A percentile compares a stretch with the other conserved stretches of the same genome.
phyloP scores from a whole-genome alignment of 2,888 invertebrate species.

The Pseudeuparius sepicola region DNA sequence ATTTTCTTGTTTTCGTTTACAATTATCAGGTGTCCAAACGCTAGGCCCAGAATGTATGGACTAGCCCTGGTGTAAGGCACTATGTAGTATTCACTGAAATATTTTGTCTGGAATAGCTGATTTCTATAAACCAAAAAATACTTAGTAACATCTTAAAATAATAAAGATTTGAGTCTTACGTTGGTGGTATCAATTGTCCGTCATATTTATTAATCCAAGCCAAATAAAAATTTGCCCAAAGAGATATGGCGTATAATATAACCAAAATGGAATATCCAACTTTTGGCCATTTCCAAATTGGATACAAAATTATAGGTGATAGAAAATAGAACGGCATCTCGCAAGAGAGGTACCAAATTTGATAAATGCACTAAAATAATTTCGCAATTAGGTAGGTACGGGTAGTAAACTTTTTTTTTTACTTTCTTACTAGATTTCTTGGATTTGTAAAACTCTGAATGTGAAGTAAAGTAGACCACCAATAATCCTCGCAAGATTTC shows the following conservation, averaged over 20 bases:
- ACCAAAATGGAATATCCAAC: constrained; percentile 31
- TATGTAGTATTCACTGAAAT: constrained; percentile 31
- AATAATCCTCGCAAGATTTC: constrained; percentile 31
- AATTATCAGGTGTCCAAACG: constrained; percentile 32
- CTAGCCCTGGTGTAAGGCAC: constrained; percentile 33
- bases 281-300: constrained; percentile 36
- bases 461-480: constrained; percentile 39
- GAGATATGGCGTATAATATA: constrained; percentile 29
- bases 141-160: constrained; percentile 3
- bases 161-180: constrained; percentile 33
- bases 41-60: constrained; percentile 34
- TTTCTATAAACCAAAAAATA: constrained; percentile 23
- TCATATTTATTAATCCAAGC: constrained; percentile 34
- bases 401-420: too few species aligned
- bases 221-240: constrained; percentile 33
- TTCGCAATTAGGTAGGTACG: constrained; percentile 2
- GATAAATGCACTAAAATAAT: constrained; percentile 29
- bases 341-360: constrained; percentile 41
- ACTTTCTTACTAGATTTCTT: constrained; percentile 27
- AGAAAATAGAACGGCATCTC: constrained; percentile 40
- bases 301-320: constrained; percentile 38
- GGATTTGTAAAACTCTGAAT: constrained; percentile 33
- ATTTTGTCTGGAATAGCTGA: constrained; percentile 25
- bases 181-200: constrained; percentile 31
- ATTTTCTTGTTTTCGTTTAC: constrained; percentile 26